Base-by-base conservation (phyloP, 2,797 vertebrate genomes). In the Percopsis omiscomaycus region DNA sequence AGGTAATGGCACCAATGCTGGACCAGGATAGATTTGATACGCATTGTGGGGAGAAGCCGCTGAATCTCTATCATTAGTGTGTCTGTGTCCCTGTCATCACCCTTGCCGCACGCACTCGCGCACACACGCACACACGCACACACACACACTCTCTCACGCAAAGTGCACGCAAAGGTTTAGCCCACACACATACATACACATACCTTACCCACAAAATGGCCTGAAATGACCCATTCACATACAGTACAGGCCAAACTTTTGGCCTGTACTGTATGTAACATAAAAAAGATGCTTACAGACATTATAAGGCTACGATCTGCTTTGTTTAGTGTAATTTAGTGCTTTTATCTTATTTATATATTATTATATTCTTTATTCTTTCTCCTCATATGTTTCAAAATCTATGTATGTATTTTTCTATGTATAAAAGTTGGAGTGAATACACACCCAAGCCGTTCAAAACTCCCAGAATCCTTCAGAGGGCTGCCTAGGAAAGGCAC, bases 31-130 rank as follows among this genome's bases (percentile, higher is more conserved):
- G 71, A 60, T 81, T 73, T 75, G 80, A 84, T 80, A 78, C 84
- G 65, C 85, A 76, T 81, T 84, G 82, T 82, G 84, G 82, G 73
- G 64, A 71, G 57, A 85, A 75, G 75, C 72, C 42, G 56, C 58
- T 46, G 77, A 77, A 84, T 83, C 71, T 79, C 71, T 84, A 82
- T 86, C 79, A 86, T 86, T 86, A 80, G 77, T 55, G 73, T 4
- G 2, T 78, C 70, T 77, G 5, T 59, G 75, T 71, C 81, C 78
- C 81, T 86, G 73, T 88, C 72, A 85, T 84, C 78, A 72, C 64
- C 16, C 44, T 58, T 22, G 47, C 55, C 12, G 10, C 54, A 28
- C 13, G 13, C 50, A 53, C 61, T 14, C 50, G 9, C 50, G 14
- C 15, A 14, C 45, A 52, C 37, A 32, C 47, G 46, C 22, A 55